Conservation (phyloP, 1,140 invertebrate species). For the Chlorops oryzae region DNA sequence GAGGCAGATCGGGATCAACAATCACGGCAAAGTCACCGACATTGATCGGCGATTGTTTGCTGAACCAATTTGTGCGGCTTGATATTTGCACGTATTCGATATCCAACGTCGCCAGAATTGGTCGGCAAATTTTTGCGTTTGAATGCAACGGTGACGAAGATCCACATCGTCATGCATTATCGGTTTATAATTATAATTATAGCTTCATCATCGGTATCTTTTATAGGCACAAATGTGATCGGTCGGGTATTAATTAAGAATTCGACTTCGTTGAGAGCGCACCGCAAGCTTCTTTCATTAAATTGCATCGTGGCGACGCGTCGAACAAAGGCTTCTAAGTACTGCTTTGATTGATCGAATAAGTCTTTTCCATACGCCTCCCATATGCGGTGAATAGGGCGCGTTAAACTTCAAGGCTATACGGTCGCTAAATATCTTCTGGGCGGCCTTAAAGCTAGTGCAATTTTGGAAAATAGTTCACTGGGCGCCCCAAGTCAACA, state of each 20-base stretch:
- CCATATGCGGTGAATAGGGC: conserved; percentile 24
- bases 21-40: conserved; percentile 1
- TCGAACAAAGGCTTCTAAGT: not conserved
- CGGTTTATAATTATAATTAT: not conserved
- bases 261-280: too few species aligned
- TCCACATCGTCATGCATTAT: not conserved
- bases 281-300: conserved; percentile 7
- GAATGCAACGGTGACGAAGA: too few species aligned
- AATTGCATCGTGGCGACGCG: conserved; percentile 11
- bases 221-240: conserved; percentile 20
- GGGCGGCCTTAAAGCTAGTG: not conserved
- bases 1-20: not conserved
- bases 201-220: conserved; percentile 15
- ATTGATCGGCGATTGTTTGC: not conserved
- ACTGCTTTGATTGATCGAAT: conserved; percentile 11
- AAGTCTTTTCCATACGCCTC: conserved; percentile 20
- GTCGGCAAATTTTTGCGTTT: too few species aligned
- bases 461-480: not conserved
- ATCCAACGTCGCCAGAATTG: not conserved
- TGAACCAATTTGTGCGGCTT: conserved; percentile 2
- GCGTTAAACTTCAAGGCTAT: conserved; percentile 29
- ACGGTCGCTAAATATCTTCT: not conserved
- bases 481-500: not conserved
- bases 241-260: conserved; percentile 25
- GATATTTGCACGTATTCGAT: not conserved